A percentile compares a stretch with the other conserved stretches of the same genome.
Evolutionary conservation across 2,797 vertebrate genomes (phyloP).

Genomic region (Antennarius maculatus): DNA sequence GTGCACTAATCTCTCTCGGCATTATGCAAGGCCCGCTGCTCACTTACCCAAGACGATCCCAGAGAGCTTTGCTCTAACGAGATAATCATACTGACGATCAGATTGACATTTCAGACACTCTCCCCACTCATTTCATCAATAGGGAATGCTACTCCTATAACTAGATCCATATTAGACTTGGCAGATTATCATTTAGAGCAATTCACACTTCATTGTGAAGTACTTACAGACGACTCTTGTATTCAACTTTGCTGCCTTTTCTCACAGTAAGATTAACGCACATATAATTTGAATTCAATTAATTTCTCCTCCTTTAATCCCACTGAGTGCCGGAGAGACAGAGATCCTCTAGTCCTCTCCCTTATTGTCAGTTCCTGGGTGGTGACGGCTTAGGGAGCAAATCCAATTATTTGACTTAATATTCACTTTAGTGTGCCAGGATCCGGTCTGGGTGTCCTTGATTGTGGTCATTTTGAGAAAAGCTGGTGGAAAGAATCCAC

Average conservation of each 20-base stretch:
- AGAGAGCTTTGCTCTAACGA: constrained; percentile 72
- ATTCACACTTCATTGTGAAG: constrained; percentile 68
- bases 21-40: constrained; percentile 67
- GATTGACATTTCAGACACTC: constrained; percentile 77
- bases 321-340: constrained; percentile 62
- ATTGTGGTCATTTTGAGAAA: constrained; percentile 57
- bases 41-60: constrained; percentile 72
- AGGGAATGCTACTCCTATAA: constrained; percentile 55
- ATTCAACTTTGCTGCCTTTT: constrained; percentile 64
- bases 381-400: constrained; percentile 66
- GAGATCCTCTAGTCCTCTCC: constrained; percentile 64
- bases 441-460: constrained; percentile 58
- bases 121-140: constrained; percentile 64
- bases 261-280: constrained; percentile 70
- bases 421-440: constrained; percentile 67
- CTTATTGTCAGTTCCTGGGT: constrained; percentile 56
- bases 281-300: constrained; percentile 75
- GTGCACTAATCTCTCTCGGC: constrained; percentile 61
- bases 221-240: constrained; percentile 53
- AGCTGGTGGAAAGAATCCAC: constrained; percentile 40
- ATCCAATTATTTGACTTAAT: constrained; percentile 79
- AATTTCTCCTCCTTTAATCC: constrained; percentile 69
- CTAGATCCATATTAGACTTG: constrained; percentile 70
- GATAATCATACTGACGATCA: constrained; percentile 73
- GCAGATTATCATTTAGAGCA: constrained; percentile 75